Evolutionary conservation across 1,140 invertebrate species (phyloP).

Genomic region (Tetragnatha versicolor): DNA sequence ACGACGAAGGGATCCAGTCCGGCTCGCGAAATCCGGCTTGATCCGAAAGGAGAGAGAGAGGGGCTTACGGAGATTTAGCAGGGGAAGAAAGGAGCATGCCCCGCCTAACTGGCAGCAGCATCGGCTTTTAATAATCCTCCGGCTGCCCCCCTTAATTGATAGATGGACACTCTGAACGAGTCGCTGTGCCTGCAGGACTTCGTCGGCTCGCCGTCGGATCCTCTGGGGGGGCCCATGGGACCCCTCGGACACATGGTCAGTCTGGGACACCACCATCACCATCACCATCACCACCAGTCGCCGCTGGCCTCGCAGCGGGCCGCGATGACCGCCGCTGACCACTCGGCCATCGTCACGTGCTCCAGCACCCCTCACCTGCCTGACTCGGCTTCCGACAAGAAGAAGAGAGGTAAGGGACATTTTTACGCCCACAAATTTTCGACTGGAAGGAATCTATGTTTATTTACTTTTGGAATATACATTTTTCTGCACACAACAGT

Average conservation of each 20-base stretch:
- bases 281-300: constrained; percentile 45
- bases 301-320: constrained; percentile 34
- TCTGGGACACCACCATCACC: constrained; percentile 48
- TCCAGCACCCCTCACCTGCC: constrained; percentile 44
- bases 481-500: not conserved
- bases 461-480: not conserved
- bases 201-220: constrained; percentile 55
- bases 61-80: constrained; percentile 47
- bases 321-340: constrained; percentile 37
- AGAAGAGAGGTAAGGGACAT: constrained; percentile 46
- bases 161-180: constrained; percentile 62
- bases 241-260: constrained; percentile 52
- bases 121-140: no score
- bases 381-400: constrained; percentile 50
- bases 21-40: constrained; percentile 45
- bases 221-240: constrained; percentile 51
- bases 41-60: constrained; percentile 46
- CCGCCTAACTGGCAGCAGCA: constrained; percentile 44
- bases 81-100: constrained; percentile 31
- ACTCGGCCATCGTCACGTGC: constrained; percentile 46
- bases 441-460: not conserved
- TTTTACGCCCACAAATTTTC: not conserved
- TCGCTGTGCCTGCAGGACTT: constrained; percentile 61
- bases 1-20: constrained; percentile 40
- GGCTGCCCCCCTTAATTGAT: constrained; percentile 47